phyloP scores from a whole-genome alignment of 37 sponge, comb jelly and placozoan species.

The Bolinopsis microptera region DNA sequence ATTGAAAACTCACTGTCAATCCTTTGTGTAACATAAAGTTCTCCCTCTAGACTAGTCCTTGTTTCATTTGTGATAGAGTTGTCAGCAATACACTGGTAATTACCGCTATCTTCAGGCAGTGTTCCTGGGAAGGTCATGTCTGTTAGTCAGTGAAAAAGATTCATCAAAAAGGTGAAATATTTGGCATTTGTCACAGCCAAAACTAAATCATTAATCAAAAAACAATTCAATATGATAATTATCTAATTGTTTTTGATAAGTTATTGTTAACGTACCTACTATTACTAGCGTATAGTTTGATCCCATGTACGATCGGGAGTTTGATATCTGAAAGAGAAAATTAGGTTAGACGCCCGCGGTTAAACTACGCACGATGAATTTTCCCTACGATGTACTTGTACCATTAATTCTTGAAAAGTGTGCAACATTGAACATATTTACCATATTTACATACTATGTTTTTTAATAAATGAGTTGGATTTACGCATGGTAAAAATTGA shows the following conservation, averaged over 20 bases:
- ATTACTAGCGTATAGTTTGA: slow-evolving; percentile 22
- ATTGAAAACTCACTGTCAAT: slow-evolving; percentile 8
- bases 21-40: slow-evolving; percentile 24
- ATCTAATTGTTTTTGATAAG: background rate
- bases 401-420: no score
- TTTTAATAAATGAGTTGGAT: no score
- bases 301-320: slow-evolving; percentile 17
- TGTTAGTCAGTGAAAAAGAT: no score
- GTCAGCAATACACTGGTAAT: slow-evolving; percentile 56
- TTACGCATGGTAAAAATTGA: no score
- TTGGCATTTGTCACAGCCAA: no score
- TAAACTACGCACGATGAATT: no score
- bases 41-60: slow-evolving; percentile 19
- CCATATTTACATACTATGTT: no score
- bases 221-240: background rate
- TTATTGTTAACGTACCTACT: slow-evolving; percentile 1
- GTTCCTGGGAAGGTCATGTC: no score
- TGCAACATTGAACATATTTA: no score
- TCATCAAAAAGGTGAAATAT: no score
- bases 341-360: no score
- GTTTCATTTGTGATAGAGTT: background rate
- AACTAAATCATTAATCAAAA: background rate
- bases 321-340: slow-evolving; percentile 2
- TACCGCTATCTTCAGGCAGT: slow-evolving; percentile 27
- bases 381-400: no score